Conservation (phyloP, 2,888 invertebrate genomes). For the Podotricha telesiphe region DNA sequence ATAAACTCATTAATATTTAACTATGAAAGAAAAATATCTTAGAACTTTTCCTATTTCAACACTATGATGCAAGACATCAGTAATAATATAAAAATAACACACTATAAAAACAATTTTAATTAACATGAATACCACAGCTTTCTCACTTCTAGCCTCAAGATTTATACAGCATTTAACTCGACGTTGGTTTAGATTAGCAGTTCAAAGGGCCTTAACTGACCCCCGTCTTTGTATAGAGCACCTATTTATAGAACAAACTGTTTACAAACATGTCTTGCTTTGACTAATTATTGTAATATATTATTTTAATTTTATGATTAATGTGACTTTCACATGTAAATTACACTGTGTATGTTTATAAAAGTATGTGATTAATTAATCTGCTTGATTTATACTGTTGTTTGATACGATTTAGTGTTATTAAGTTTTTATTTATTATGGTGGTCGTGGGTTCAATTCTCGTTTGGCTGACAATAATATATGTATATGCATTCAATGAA, state of each 20-base stretch:
- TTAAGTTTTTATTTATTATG: background rate
- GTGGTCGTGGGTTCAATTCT: no score
- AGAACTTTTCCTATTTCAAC: no score
- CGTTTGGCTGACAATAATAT: no score
- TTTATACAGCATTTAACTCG: conserved; percentile 67
- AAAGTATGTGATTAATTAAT: background rate
- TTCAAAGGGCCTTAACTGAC: conserved; percentile 54
- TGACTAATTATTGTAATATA: conserved; percentile 20
- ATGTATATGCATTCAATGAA: no score
- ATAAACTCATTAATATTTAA: no score
- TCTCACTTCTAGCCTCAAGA: conserved; percentile 52
- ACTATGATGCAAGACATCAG: no score
- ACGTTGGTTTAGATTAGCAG: conserved; percentile 65
- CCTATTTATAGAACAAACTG: conserved; percentile 30
- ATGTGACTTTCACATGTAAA: background rate
- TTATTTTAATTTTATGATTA: conserved; percentile 1
- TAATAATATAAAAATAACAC: no score
- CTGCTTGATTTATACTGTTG: background rate
- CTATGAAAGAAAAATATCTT: no score
- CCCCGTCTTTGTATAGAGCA: conserved; percentile 43
- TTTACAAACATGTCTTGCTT: conserved; percentile 20
- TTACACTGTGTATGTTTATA: conserved; percentile 10
- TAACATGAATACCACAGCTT: background rate
- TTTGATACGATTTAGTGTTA: background rate
- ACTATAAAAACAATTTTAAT: background rate